Conservation (phyloP, 1,140 invertebrate species). For the Diabrotica virgifera region DNA sequence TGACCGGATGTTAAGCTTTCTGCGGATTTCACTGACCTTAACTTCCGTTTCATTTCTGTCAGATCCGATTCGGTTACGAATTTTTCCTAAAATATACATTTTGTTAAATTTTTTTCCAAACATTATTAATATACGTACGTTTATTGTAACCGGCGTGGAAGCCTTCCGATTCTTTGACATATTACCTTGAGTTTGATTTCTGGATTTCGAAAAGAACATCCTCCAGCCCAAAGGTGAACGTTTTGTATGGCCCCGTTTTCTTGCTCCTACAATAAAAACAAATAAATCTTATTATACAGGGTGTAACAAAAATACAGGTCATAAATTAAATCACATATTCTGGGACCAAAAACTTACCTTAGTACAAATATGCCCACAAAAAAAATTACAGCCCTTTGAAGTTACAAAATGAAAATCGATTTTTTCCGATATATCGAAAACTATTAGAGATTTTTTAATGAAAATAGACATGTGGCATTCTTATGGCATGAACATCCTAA, state of each 20-base stretch:
- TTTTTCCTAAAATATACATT: slow-evolving; percentile 41
- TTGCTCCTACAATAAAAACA: slow-evolving; percentile 31
- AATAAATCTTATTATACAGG: too few species aligned
- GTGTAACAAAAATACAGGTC: too few species aligned
- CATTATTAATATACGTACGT: slow-evolving; percentile 24
- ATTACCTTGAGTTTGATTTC: slow-evolving; percentile 38
- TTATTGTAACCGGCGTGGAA: slow-evolving; percentile 40
- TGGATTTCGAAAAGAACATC: slow-evolving; percentile 65
- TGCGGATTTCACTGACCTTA: slow-evolving; percentile 68
- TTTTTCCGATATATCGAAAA: too few species aligned
- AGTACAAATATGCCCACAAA: too few species aligned
- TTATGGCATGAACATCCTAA: too few species aligned
- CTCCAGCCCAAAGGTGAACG: slow-evolving; percentile 80
- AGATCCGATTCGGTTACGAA: slow-evolving; percentile 48
- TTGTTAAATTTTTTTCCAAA: background rate
- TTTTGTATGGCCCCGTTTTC: slow-evolving; percentile 64
- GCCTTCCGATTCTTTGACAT: slow-evolving; percentile 39
- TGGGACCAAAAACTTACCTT: too few species aligned
- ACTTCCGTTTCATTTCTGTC: slow-evolving; percentile 50
- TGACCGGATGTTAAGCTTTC: slow-evolving; percentile 61
- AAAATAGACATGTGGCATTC: too few species aligned
- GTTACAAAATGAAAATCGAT: too few species aligned
- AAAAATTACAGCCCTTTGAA: too few species aligned
- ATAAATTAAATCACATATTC: too few species aligned
- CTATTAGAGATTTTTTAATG: too few species aligned